These are phyloP conservation scores for Drosophila gaucha DNA, from an alignment of 2,888 invertebrate species.

Conservation along the genomic window DNA sequence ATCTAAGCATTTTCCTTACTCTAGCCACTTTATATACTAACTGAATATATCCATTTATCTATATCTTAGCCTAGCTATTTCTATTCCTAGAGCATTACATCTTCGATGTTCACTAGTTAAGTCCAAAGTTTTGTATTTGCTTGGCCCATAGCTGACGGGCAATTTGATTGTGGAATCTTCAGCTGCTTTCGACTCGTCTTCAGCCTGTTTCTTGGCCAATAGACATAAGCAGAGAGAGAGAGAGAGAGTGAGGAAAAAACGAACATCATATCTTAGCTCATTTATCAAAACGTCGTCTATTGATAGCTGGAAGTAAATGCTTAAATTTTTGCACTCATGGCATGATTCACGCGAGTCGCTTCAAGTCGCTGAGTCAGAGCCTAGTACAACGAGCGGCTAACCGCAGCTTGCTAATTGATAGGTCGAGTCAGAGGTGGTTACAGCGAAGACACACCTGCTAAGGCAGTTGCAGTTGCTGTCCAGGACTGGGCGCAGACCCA, in stretches of 20 bases:
- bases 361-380: slow-evolving; percentile 49
- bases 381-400: slow-evolving; percentile 18
- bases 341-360: slow-evolving; percentile 54
- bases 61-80: not conserved
- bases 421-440: slow-evolving; percentile 38
- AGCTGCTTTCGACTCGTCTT: slow-evolving; percentile 52
- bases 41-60: not conserved
- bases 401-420: slow-evolving; percentile 61
- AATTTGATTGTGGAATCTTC: slow-evolving; percentile 71
- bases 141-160: slow-evolving; percentile 78
- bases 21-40: not conserved
- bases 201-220: slow-evolving; percentile 48
- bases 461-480: not conserved
- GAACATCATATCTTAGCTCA: slow-evolving; percentile 58
- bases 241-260: slow-evolving; percentile 9
- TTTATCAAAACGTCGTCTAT: slow-evolving; percentile 74
- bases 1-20: not conserved
- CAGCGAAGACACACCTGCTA: slow-evolving; percentile 49
- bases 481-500: slow-evolving; percentile 10
- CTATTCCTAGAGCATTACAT: slow-evolving; percentile 41
- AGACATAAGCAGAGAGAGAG: not conserved
- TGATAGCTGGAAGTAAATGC: slow-evolving; percentile 61
- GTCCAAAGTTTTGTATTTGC: slow-evolving; percentile 54
- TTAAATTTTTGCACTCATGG: slow-evolving; percentile 52
- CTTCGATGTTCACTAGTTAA: slow-evolving; percentile 4